Percentiles rank a stretch among this genome's conserved stretches.
These are phyloP conservation scores for Marisa cornuarietis DNA, from an alignment of 1,140 invertebrate species.

Conservation along the genomic window DNA sequence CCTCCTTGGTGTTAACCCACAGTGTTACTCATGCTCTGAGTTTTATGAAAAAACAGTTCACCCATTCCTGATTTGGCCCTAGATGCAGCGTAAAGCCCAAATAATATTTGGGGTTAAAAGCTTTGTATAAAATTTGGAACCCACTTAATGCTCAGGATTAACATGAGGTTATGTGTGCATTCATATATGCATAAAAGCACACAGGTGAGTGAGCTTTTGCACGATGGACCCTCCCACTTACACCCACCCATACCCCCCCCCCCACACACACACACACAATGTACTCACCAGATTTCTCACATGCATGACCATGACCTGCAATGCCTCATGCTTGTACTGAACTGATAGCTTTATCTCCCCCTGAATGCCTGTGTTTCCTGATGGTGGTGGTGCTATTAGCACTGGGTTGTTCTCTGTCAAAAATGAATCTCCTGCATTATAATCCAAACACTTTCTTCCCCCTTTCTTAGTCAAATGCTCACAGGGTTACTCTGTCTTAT, in stretches of 20 bases:
- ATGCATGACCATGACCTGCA: conserved; percentile 89
- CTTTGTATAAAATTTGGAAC: too few relatives aligned
- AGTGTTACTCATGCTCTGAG: too few relatives aligned
- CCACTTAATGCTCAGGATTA: too few relatives aligned
- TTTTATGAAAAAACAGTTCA: too few relatives aligned
- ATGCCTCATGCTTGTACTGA: conserved; percentile 81
- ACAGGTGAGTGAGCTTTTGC: neutral
- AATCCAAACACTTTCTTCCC: too few relatives aligned
- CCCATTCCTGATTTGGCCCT: too few relatives aligned
- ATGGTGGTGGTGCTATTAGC: neutral
- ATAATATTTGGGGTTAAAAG: too few relatives aligned
- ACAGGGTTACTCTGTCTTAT: too few relatives aligned
- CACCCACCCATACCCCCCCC: neutral
- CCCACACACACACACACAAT: neutral
- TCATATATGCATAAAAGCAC: neutral
- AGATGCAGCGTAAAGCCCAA: too few relatives aligned
- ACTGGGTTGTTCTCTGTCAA: conserved; percentile 18
- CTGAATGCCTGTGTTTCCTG: conserved; percentile 34
- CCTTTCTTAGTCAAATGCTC: too few relatives aligned
- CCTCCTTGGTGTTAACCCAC: too few relatives aligned
- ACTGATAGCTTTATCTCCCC: conserved; percentile 82
- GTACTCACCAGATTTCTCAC: conserved; percentile 82
- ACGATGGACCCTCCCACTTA: neutral
- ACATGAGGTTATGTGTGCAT: neutral
- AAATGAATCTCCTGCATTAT: neutral